A percentile compares a stretch with the other conserved stretches of the same genome.
These are phyloP conservation scores for Epizoanthus fatuus DNA, from an alignment of 92 coral and sea anemone species.

Conservation along the genomic window DNA sequence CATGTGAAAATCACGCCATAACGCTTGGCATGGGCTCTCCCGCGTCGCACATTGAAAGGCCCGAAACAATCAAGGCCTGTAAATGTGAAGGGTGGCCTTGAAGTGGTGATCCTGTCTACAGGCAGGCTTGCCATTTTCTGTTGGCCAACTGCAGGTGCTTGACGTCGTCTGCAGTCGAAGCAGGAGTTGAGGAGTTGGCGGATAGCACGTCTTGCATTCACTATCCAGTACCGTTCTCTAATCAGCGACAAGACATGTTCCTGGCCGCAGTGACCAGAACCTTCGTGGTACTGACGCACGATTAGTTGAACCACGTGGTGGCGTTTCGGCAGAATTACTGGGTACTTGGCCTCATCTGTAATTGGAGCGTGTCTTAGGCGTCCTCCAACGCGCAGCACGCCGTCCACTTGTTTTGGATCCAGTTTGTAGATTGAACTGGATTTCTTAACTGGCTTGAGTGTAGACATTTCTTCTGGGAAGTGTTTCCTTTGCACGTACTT, in stretches of 20 bases:
- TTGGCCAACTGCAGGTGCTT: slow-evolving; percentile 28
- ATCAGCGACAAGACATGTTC: slow-evolving; percentile 46
- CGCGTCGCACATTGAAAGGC: slow-evolving; percentile 32
- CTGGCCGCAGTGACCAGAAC: slow-evolving; percentile 52
- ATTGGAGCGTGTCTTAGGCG: slow-evolving; percentile 53
- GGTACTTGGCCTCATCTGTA: slow-evolving; percentile 17
- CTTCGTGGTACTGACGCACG: slow-evolving; percentile 39
- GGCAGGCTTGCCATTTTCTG: slow-evolving; percentile 63
- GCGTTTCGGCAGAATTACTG: slow-evolving; percentile 36
- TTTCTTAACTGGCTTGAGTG: slow-evolving; percentile 27
- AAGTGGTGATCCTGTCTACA: slow-evolving; percentile 26
- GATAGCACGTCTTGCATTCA: slow-evolving; percentile 7
- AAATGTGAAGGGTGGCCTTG: slow-evolving; percentile 29
- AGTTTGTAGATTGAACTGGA: slow-evolving; percentile 57
- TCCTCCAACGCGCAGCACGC: slow-evolving; percentile 58
- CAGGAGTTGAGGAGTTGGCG: slow-evolving; percentile 29
- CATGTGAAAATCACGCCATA: slow-evolving; percentile 52
- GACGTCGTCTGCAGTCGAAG: slow-evolving; percentile 25
- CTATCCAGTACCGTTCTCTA: slow-evolving; percentile 26
- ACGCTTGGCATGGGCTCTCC: slow-evolving; percentile 38
- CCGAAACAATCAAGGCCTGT: slow-evolving; percentile 43
- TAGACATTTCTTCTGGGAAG: slow-evolving; percentile 56
- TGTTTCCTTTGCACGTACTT: slow-evolving; percentile 42
- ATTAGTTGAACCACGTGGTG: slow-evolving; percentile 54
- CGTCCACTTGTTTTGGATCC: slow-evolving; percentile 42